Base-by-base conservation (phyloP, 2,113 vertebrate species). In the Meriones unguiculatus region DNA sequence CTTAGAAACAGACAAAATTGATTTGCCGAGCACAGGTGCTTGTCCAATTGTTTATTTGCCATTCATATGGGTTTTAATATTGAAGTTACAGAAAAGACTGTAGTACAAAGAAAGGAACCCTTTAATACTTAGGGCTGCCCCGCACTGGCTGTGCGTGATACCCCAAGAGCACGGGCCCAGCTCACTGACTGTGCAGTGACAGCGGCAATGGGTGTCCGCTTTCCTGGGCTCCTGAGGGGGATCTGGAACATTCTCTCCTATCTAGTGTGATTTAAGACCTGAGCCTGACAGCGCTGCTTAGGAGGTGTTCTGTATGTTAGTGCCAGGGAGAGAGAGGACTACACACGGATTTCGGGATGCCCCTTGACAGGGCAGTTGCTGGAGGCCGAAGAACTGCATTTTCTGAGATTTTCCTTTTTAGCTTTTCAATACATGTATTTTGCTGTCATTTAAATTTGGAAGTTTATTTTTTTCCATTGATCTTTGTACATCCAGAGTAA, bases 11-110 rank as follows among this genome's bases (percentile, higher is more conserved):
- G 57, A 98, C 89, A 0, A 4, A 91, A 90, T 30, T 38, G 77
- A 84, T 72, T 76, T 78, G 88, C 13, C 73, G 32, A 38, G 69
- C 12, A 2, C 62, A 65, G 11, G 35, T 96, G 96, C 92, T 98
- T 97, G 97, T 98, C 98, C 98, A 98, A 98, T 97, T 91, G 95
- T 98, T 98, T 98, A 99, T 98, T 98, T 98, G 97, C 97, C 98
- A 96, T 98, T 97, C 98, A 97, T 96, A 98, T 98, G 98, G 97
- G 97, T 97, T 97, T 96, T 97, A 95, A 98, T 97, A 98, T 1
- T 98, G 97, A 98, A 98, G 98, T 98, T 98, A 98, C 98, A 98
- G 98, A 98, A 98, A 97, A 98, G 98, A 98, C 96, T 87, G 94
- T 96, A 97, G 97, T 98, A 98, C 97, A 98, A 98, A 98, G 97